Conservation (phyloP, 2,888 invertebrate species). For the Hydroisotoma schaefferi region DNA sequence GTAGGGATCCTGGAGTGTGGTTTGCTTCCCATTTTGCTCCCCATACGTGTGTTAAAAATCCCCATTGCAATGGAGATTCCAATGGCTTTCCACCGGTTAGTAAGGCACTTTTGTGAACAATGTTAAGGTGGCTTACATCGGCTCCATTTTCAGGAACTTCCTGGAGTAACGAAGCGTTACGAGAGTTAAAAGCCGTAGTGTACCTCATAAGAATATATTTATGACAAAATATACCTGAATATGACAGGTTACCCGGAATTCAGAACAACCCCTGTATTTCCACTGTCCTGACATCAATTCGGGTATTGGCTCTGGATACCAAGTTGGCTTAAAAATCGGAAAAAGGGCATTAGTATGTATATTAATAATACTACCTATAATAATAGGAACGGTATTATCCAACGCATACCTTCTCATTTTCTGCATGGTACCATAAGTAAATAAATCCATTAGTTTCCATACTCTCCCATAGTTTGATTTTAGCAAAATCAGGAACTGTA, state of each 20-base stretch:
- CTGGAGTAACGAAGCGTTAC: constrained; percentile 53
- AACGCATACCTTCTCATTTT: constrained; percentile 55
- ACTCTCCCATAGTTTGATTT: constrained; percentile 66
- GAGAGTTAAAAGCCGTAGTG: too few relatives aligned
- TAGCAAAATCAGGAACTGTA: constrained; percentile 66
- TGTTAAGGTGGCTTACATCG: constrained; percentile 73
- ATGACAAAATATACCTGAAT: constrained; percentile 69
- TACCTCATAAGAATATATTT: too few relatives aligned
- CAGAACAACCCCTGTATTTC: constrained; percentile 71
- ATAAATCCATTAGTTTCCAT: constrained; percentile 69
- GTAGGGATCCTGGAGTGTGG: constrained; percentile 56
- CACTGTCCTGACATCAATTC: constrained; percentile 60
- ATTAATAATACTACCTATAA: too few relatives aligned
- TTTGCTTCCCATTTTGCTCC: constrained; percentile 56
- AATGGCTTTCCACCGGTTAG: constrained; percentile 56
- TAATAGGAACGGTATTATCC: too few relatives aligned
- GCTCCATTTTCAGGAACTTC: constrained; percentile 90
- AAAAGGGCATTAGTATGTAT: too few relatives aligned
- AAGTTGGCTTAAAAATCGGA: constrained; percentile 62
- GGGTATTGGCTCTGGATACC: constrained; percentile 61
- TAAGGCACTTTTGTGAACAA: constrained; percentile 66
- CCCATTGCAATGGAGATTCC: constrained; percentile 51
- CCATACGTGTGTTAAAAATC: constrained; percentile 62
- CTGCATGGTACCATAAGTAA: constrained; percentile 80
- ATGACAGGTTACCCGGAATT: constrained; percentile 72